Evolutionary conservation across 2,797 vertebrate genomes (phyloP).

Genomic region (Denticeps clupeoides): DNA sequence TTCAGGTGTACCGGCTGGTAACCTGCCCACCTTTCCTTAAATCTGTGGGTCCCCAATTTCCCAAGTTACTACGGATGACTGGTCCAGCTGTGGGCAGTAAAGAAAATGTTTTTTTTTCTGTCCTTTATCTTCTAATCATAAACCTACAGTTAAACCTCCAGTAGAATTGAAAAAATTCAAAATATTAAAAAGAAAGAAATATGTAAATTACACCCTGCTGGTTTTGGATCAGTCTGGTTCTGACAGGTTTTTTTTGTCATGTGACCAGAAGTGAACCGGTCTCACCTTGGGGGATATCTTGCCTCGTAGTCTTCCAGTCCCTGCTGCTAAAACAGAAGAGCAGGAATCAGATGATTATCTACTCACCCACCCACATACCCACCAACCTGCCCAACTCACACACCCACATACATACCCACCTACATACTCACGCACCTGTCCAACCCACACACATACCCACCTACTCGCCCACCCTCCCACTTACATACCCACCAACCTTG

Average conservation of each 20-base stretch:
- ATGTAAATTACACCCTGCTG: neutral
- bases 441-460: too few relatives aligned
- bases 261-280: neutral
- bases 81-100: constrained; percentile 29
- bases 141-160: neutral
- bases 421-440: too few relatives aligned
- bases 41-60: neutral
- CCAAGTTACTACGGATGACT: constrained; percentile 24
- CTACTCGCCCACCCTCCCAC: too few relatives aligned
- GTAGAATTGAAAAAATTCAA: constrained; percentile 6
- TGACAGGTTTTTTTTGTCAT: neutral
- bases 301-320: constrained; percentile 78
- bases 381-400: too few relatives aligned
- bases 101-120: constrained; percentile 25
- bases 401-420: too few relatives aligned
- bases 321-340: constrained; percentile 51
- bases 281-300: constrained; percentile 81
- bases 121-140: too few relatives aligned
- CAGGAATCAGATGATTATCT: too few relatives aligned
- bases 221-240: too few relatives aligned
- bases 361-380: too few relatives aligned
- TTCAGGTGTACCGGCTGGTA: constrained; percentile 19
- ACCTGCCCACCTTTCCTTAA: neutral
- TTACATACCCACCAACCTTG: too few relatives aligned
- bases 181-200: constrained; percentile 15